These are phyloP conservation scores for Stichopus chloronotus DNA, from an alignment of 35 echinoderm and acorn worm species.

Conservation along the genomic window DNA sequence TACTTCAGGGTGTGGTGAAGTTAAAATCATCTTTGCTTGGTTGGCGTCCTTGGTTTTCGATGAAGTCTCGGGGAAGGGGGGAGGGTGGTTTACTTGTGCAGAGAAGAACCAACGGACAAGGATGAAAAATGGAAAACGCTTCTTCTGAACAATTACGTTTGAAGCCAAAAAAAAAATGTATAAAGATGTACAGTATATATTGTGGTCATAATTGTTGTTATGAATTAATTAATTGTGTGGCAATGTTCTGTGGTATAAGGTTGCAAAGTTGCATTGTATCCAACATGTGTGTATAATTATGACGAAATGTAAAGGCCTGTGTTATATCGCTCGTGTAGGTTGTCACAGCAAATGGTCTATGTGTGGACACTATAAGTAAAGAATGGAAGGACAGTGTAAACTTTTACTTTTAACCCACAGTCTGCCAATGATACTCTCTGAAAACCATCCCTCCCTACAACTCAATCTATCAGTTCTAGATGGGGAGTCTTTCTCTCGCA, in stretches of 20 bases:
- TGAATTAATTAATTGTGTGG: slow-evolving; percentile 24
- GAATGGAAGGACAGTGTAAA: slow-evolving; percentile 46
- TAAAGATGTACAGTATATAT: slow-evolving; percentile 60
- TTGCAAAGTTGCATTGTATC: slow-evolving; percentile 55
- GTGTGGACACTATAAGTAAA: slow-evolving; percentile 41
- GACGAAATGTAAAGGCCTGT: slow-evolving; percentile 62
- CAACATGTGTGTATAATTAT: slow-evolving; percentile 48
- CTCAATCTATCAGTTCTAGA: too few species aligned
- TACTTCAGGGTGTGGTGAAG: too few species aligned
- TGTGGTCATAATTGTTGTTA: slow-evolving; percentile 52
- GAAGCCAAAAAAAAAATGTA: neutral
- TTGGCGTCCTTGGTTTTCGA: too few species aligned
- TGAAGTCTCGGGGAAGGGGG: too few species aligned
- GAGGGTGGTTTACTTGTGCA: neutral
- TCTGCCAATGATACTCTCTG: slow-evolving; percentile 10
- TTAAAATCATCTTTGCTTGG: too few species aligned
- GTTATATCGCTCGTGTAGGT: slow-evolving; percentile 59
- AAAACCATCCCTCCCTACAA: neutral
- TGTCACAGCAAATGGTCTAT: slow-evolving; percentile 62
- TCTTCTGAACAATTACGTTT: slow-evolving; percentile 18
- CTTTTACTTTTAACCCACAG: slow-evolving; percentile 34
- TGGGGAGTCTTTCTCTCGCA: too few species aligned
- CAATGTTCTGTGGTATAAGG: slow-evolving; percentile 47
- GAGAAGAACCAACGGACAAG: neutral
- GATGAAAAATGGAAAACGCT: slow-evolving; percentile 5